A percentile compares a stretch with the other conserved stretches of the same genome.
Conservation (phyloP, 1,140 invertebrate genomes). For the Eubasilissa regina region DNA sequence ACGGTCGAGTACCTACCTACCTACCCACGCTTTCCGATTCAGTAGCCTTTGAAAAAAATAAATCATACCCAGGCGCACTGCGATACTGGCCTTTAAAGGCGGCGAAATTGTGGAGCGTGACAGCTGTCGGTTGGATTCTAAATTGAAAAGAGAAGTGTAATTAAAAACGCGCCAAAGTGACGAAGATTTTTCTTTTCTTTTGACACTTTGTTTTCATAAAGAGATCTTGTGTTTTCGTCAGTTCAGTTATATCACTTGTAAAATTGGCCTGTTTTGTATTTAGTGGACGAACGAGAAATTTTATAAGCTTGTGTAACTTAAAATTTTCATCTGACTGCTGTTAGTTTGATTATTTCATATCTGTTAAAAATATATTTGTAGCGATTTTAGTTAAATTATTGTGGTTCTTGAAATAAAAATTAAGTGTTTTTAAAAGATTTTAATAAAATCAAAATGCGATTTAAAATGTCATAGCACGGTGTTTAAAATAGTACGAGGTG, state of each 20-base stretch:
- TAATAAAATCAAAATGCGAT: neutral
- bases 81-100: constrained; percentile 1
- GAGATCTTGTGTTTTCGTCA: neutral
- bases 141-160: constrained; percentile 19
- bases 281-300: no score
- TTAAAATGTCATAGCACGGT: neutral
- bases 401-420: neutral
- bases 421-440: neutral
- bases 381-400: neutral
- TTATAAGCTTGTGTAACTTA: no score
- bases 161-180: constrained; percentile 31
- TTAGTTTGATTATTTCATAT: no score
- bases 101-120: constrained; percentile 7
- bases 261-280: neutral
- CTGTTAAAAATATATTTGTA: no score
- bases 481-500: neutral
- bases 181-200: constrained; percentile 1
- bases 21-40: neutral
- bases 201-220: constrained; percentile 20
- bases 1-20: neutral
- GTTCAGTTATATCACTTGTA: neutral
- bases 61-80: neutral
- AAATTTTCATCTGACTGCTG: no score
- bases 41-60: neutral
- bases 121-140: constrained; percentile 24